Base-by-base conservation (phyloP, 2,888 invertebrate species). In the Exocentrus adspersus region DNA sequence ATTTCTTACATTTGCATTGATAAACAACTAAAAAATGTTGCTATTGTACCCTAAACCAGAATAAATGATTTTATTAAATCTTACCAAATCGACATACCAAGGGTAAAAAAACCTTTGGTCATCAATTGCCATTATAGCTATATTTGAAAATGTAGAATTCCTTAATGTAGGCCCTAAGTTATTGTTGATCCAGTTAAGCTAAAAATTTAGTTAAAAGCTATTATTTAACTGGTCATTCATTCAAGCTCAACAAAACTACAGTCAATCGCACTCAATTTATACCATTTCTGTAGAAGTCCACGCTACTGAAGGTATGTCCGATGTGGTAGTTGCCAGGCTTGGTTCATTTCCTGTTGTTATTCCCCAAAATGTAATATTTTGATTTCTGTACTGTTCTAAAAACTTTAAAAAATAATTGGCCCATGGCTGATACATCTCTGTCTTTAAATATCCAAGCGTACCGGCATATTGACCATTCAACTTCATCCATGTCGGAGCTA, bases 291-390 rank as follows among this genome's bases (percentile, higher is more conserved):
- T 20, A 0, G 68, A 56, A 6, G 46, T 17, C 73, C 73, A 74
- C 4, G 43, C 72, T 41, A 75, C 64, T 1, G 70, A 64, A 45
- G 16, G 9, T 17, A 62, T 10, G 1, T 4, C 19, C 1, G 7
- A 19, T 45, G 67, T 52, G 14, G 67, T 14, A 16, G 62, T 50
- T 12, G 66, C 70, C 75, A 90, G 89, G 3, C 87, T 77, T 0
- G 97, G 96, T 78, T 97, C 96, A 78, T 96, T 97, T 19, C 94
- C 93, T 0, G 92, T 91, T 0, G 95, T 92, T 24, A 95, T 83
- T 0, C 90, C 93, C 96, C 96, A 97, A 68, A 92, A 87, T 1
- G 86, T 81, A 41, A 88, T 81, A 12, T 88, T 88, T n/a, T 88
- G 81, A 28, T 87, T 85, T 62, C 86, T 84, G 82, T 96, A 96